Base-by-base conservation (phyloP, 2,888 invertebrate genomes). In the Coecobrya sp. region DNA sequence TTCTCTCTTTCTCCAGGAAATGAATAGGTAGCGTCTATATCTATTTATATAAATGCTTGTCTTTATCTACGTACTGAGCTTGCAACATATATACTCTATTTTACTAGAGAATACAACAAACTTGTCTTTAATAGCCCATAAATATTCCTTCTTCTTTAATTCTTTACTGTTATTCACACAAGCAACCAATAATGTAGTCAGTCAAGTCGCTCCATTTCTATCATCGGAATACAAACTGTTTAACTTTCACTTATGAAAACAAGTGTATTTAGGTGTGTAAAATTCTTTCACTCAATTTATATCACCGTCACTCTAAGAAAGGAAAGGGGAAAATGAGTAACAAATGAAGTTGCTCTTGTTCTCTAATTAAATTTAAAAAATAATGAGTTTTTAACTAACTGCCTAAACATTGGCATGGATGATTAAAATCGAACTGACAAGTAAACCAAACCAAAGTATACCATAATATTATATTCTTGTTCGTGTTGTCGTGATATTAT, bases 11-110 rank as follows among this genome's bases (percentile, higher is more conserved):
- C 16, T 4, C 68, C 16, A 36, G 36, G 16, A 36, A 65, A 65
- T 65, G 59, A 19, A 59, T 19, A 2, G 59, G 59, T 36, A 36
- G 7, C 36, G 36, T 36, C 7, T 36, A 7, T 36, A 36, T n/a
- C 36, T 36, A 36, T 36, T 4, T 4, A 36, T 59, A 59, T 19
- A 49, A 7, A 13, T 13, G 11, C 13, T 7, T 49, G 10, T 16
- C n/a, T n/a, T 1, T 19, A 19, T 8, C 19, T 59, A 70, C 10
- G 10, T 10, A 42, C 16, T 45, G 73, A 73, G 73, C 73, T 73
- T 73, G 73, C 73, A 73, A 73, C 19, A 73, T 2, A 30, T 68
- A 65, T 22, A 8, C 22, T 19, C 59, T 19, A 59, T 59, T 59
- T 59, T 19, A 19, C 22, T 59, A 19, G 59, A 13, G 59, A 59